Percentiles rank a stretch among this genome's conserved stretches.
Conservation (phyloP, 2,888 invertebrate genomes). For the Catocala nupta region DNA sequence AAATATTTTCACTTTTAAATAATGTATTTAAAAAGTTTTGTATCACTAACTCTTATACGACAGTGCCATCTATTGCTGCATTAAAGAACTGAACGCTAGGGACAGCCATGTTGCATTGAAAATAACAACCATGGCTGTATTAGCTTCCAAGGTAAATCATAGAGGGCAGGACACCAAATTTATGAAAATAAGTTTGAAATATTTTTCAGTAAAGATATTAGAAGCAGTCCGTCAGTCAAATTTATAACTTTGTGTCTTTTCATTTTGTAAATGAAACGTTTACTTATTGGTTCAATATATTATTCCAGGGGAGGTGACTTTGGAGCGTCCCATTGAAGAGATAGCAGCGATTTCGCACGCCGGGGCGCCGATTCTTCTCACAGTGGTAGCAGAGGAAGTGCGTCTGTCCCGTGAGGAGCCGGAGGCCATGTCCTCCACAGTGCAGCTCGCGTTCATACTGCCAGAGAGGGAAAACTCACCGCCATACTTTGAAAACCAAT, state of each 20-base stretch:
- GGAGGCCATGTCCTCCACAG: conserved; percentile 93
- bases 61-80: conserved; percentile 6
- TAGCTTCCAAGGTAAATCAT: too few relatives aligned
- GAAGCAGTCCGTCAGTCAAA: too few relatives aligned
- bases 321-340: conserved; percentile 91
- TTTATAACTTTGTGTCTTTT: too few relatives aligned
- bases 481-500: conserved; percentile 93
- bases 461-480: conserved; percentile 92
- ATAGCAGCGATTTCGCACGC: conserved; percentile 93
- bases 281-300: neutral
- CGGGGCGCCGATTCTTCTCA: conserved; percentile 94
- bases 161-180: too few relatives aligned
- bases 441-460: conserved; percentile 93
- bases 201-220: too few relatives aligned
- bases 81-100: neutral
- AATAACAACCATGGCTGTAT: too few relatives aligned
- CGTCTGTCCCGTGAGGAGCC: conserved; percentile 91
- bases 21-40: too few relatives aligned
- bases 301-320: conserved; percentile 79
- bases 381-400: conserved; percentile 95
- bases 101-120: too few relatives aligned
- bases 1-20: too few relatives aligned
- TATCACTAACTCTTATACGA: neutral
- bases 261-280: too few relatives aligned
- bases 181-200: too few relatives aligned